These are phyloP conservation scores for Aptenodytes forsteri DNA, from an alignment of 2,113 vertebrate genomes.

Conservation along the genomic window DNA sequence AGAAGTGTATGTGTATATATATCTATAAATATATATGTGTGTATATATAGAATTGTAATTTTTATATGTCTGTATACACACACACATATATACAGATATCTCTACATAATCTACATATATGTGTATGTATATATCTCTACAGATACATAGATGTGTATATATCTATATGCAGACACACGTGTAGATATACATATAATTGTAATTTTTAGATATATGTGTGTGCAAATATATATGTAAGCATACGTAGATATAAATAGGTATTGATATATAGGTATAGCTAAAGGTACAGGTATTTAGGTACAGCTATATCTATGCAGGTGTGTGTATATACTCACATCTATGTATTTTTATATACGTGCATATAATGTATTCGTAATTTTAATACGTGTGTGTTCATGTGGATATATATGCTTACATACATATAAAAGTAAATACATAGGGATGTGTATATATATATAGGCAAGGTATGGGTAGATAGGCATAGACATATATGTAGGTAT, in stretches of 20 bases:
- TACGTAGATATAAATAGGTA: background rate
- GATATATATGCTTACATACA: background rate
- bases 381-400: background rate
- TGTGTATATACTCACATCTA: background rate
- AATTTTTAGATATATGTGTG: background rate
- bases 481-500: accelerated
- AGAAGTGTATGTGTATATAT: background rate
- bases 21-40: background rate
- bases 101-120: no score
- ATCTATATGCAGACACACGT: accelerated
- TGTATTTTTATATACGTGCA: background rate
- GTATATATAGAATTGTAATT: no score
- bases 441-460: background rate
- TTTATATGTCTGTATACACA: background rate
- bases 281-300: background rate
- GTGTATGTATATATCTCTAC: background rate
- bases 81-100: accelerated
- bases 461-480: background rate
- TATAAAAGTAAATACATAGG: background rate
- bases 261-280: background rate
- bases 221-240: background rate
- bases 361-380: background rate
- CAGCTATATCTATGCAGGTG: accelerated
- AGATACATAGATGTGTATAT: background rate
- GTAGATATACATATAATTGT: background rate